Evolutionary conservation across 2,797 vertebrate species (phyloP).

Genomic region (Tapirus indicus): DNA sequence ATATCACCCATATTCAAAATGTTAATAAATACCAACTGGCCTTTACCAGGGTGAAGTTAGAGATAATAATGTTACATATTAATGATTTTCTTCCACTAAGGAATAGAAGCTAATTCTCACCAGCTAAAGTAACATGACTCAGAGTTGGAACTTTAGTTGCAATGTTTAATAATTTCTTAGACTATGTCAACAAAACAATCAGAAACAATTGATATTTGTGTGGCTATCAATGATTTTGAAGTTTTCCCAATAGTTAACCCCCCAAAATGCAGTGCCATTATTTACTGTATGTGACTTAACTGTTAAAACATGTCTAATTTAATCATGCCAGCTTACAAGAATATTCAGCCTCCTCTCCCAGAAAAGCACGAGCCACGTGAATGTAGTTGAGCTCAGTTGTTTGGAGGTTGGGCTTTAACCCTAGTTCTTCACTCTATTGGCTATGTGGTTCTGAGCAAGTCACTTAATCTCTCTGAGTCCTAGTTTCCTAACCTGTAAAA

Average conservation of each 20-base stretch:
- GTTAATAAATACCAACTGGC: conserved; percentile 46
- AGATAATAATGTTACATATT: conserved; percentile 50
- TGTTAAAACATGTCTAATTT: background rate
- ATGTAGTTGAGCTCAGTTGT: background rate
- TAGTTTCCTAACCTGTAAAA: conserved; percentile 24
- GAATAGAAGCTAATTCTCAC: background rate
- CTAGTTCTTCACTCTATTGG: background rate
- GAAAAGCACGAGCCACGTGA: background rate
- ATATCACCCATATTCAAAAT: background rate
- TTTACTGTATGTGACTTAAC: background rate
- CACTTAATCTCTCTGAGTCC: background rate
- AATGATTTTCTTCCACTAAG: conserved; percentile 35
- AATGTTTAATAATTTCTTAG: conserved; percentile 61
- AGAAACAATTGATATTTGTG: background rate
- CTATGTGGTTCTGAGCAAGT: background rate
- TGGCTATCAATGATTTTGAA: background rate
- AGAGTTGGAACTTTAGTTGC: background rate
- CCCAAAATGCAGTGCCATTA: background rate
- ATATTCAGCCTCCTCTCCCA: background rate
- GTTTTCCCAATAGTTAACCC: background rate
- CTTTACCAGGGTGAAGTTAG: conserved; percentile 4
- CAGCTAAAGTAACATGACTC: background rate
- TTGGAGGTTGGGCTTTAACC: background rate
- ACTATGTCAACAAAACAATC: background rate
- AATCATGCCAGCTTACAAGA: background rate